Base-by-base conservation (phyloP, 2,797 vertebrate genomes). In the Gouania willdenowi region DNA sequence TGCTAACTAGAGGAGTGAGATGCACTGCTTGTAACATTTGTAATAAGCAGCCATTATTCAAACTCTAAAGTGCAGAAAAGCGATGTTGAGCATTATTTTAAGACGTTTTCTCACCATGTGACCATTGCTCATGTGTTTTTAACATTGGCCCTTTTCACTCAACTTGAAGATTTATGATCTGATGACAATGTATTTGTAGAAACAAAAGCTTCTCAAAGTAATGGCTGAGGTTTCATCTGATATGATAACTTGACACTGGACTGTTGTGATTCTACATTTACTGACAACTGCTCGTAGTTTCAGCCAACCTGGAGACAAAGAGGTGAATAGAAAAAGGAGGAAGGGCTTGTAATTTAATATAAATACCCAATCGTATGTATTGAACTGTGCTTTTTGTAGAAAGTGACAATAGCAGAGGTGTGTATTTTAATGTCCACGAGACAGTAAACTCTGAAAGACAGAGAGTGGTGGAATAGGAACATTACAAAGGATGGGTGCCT, bases 221-320 rank as follows among this genome's bases (percentile, higher is more conserved):
- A 54, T 50, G 8, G 50, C 62, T 61, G 72, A 58, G 72, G 3
- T 50, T 73, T 69, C 55, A 31, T 67, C 73, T 50, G 33, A 43
- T 21, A 45, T 51, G 55, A 77, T 84, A 67, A 56, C 40, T 55
- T 64, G 60, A 83, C 79, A 83, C 81, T 86, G 82, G 79, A 85
- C 61, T 66, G 72, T 71, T 73, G 62, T 59, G 51, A 70, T 62
- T 61, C 70, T 60, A 67, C 34, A 60, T 52, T 28, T 45, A 65
- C 54, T 68, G 46, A 45, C 34, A 71, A 58, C 30, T 23, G 23
- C 28, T 35, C 29, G 33, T 27, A 13, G 6, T n/a, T n/a, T n/a
- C n/a, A 41, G 37, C 19, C n/a, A 18, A 24, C 8, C 41, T 48
- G 45, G 45, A 49, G 27, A 56, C 9, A 23, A 11, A n/a, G 15